A percentile compares a stretch with the other conserved stretches of the same genome.
Evolutionary conservation across 2,797 vertebrate species (phyloP).

Genomic region (Rachycentron canadum): DNA sequence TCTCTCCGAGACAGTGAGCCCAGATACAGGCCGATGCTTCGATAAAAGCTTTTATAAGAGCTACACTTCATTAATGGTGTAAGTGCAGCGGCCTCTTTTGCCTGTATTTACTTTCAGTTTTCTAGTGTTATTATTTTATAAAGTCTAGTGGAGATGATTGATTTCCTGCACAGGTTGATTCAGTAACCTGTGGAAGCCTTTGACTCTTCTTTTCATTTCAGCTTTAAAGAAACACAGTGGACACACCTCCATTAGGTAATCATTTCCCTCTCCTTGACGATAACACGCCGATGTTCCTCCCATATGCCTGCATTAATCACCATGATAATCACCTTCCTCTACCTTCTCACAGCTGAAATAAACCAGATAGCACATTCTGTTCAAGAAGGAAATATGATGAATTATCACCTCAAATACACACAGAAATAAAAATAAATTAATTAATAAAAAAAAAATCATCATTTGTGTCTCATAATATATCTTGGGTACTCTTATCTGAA

Average conservation of each 20-base stretch:
- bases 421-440: slow-evolving; percentile 45
- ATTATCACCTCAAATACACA: slow-evolving; percentile 41
- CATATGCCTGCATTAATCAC: slow-evolving; percentile 77
- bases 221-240: slow-evolving; percentile 72
- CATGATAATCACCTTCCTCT: slow-evolving; percentile 75
- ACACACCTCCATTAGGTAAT: slow-evolving; percentile 76
- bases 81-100: slow-evolving; percentile 41
- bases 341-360: slow-evolving; percentile 63
- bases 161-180: slow-evolving; percentile 64
- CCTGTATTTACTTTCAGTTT: slow-evolving; percentile 59
- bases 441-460: slow-evolving; percentile 22
- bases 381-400: slow-evolving; percentile 58
- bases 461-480: slow-evolving; percentile 51
- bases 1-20: slow-evolving; percentile 17
- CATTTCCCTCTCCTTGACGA: slow-evolving; percentile 60
- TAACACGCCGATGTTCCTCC: slow-evolving; percentile 65
- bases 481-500: slow-evolving; percentile 23
- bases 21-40: slow-evolving; percentile 47
- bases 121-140: slow-evolving; percentile 65
- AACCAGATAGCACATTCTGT: slow-evolving; percentile 54
- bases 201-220: slow-evolving; percentile 68
- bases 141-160: slow-evolving; percentile 67
- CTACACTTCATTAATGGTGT: slow-evolving; percentile 65
- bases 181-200: slow-evolving; percentile 56
- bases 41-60: slow-evolving; percentile 56